These are phyloP conservation scores for Zelleria hepariella DNA, from an alignment of 2,888 invertebrate genomes.

Conservation along the genomic window DNA sequence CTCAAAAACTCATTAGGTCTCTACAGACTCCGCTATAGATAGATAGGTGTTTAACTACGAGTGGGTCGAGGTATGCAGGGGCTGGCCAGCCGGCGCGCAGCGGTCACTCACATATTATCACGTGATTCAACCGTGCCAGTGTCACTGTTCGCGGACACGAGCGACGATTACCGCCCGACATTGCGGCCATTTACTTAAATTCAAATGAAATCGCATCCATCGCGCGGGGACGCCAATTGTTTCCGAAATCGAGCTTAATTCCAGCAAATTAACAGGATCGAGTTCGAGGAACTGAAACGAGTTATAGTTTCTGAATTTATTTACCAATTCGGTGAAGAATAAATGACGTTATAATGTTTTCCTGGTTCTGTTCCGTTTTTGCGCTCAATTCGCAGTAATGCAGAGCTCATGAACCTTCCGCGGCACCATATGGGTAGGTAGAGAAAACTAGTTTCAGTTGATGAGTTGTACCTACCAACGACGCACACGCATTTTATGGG, in stretches of 20 bases:
- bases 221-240: constrained; percentile 36
- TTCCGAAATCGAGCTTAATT: constrained; percentile 35
- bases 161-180: background rate
- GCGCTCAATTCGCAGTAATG: background rate
- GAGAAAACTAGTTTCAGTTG: constrained; percentile 19
- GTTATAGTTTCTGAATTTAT: background rate
- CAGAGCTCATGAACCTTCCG: constrained; percentile 1
- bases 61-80: background rate
- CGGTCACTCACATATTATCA: background rate
- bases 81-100: constrained; percentile 1
- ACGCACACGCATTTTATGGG: constrained; percentile 38
- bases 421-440: background rate
- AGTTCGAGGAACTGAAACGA: background rate
- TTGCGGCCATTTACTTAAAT: constrained; percentile 43
- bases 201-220: constrained; percentile 37
- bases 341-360: background rate
- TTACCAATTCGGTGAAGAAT: background rate
- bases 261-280: constrained; percentile 19
- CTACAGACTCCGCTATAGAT: background rate
- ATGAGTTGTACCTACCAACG: constrained; percentile 41
- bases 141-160: constrained; percentile 5
- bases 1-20: background rate
- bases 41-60: background rate
- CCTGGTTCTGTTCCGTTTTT: background rate
- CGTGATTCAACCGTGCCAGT: background rate